Evolutionary conservation across 2,797 vertebrate genomes (phyloP).

Genomic region (Myoxocephalus aenaeus): DNA sequence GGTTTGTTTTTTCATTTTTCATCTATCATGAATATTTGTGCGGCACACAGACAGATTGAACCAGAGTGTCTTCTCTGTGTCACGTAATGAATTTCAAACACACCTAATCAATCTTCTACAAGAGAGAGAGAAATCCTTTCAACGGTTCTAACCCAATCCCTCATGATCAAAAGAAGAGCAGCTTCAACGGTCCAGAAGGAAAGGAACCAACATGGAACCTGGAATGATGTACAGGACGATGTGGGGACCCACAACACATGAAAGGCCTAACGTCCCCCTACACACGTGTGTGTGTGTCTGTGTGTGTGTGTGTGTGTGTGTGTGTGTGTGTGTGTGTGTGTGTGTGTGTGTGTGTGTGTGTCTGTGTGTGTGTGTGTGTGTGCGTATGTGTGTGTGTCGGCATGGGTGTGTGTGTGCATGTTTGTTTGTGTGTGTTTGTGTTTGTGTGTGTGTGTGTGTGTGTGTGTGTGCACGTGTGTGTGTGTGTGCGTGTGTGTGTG

Average conservation of each 20-base stretch:
- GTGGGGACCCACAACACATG: conserved; percentile 65
- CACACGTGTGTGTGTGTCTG: too few relatives aligned
- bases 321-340: conserved; percentile 3
- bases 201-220: conserved; percentile 62
- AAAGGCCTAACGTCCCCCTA: too few relatives aligned
- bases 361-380: conserved; percentile 13
- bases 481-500: conserved; percentile 6
- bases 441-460: conserved; percentile 6
- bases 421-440: not conserved
- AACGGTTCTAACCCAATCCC: conserved; percentile 53
- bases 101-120: conserved; percentile 47
- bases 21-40: not conserved
- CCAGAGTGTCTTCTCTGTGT: conserved; percentile 18
- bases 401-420: too few relatives aligned
- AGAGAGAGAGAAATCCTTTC: conserved; percentile 51
- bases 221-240: conserved; percentile 72
- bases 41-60: not conserved
- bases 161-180: conserved; percentile 67
- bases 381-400: conserved; percentile 10
- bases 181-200: conserved; percentile 50
- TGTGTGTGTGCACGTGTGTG: conserved; percentile 10
- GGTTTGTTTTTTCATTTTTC: not conserved
- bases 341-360: conserved; percentile 8
- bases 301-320: conserved; percentile 1
- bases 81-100: conserved; percentile 55